Conservation (phyloP, 1,140 invertebrate species). For the Galleria mellonella region DNA sequence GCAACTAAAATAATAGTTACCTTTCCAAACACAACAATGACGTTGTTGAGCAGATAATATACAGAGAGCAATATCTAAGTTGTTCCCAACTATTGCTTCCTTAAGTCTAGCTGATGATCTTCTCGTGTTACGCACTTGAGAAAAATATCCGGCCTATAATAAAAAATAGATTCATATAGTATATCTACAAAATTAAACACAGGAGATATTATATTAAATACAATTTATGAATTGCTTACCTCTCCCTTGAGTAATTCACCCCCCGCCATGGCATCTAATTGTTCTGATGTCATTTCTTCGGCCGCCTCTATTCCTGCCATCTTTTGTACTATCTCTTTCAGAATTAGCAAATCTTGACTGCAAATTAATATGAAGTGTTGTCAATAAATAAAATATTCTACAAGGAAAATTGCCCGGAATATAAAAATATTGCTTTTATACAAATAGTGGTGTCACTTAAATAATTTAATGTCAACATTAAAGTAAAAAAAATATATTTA, state of each 20-base stretch:
- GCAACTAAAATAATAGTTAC: slow-evolving; percentile 17
- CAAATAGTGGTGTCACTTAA: too few species aligned
- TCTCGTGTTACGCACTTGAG: slow-evolving; percentile 96
- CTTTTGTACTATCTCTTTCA: slow-evolving; percentile 99
- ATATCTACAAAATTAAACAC: too few species aligned
- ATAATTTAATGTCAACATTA: too few species aligned
- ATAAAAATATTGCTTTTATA: too few species aligned
- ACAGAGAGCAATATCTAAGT: slow-evolving; percentile 94
- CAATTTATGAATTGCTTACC: slow-evolving; percentile 67
- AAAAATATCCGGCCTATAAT: slow-evolving; percentile 89
- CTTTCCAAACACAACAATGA: slow-evolving; percentile 81
- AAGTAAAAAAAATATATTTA: too few species aligned
- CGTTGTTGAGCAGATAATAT: slow-evolving; percentile 97
- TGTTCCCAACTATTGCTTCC: slow-evolving; percentile 93
- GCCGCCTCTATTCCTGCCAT: slow-evolving; percentile 98
- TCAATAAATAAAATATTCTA: neutral
- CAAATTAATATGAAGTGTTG: slow-evolving; percentile 1
- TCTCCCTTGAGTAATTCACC: slow-evolving; percentile 96
- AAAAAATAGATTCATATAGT: neutral
- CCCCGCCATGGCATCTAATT: slow-evolving; percentile 96
- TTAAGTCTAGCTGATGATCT: slow-evolving; percentile 96
- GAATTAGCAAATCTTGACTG: slow-evolving; percentile 94
- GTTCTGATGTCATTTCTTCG: slow-evolving; percentile 97
- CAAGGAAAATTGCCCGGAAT: too few species aligned
- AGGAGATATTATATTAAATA: too few species aligned